These are phyloP conservation scores for Agrypnus murinus DNA, from an alignment of 2,888 invertebrate species.

Conservation along the genomic window DNA sequence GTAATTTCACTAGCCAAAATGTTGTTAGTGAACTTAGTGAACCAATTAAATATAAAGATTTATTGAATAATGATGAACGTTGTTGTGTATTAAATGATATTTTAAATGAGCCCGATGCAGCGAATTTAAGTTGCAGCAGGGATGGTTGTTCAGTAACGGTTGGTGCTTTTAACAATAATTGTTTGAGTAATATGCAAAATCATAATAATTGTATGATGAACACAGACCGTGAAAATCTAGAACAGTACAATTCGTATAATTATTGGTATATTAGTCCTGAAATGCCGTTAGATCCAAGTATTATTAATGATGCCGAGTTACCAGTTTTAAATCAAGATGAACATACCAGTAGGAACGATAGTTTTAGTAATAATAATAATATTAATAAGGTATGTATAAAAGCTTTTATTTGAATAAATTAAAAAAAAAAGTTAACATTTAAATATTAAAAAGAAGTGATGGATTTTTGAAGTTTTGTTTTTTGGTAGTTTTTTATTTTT, in stretches of 20 bases:
- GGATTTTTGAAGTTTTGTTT: too few relatives aligned
- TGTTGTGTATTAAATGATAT: conserved; percentile 31
- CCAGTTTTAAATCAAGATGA: not conserved
- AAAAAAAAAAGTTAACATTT: too few relatives aligned
- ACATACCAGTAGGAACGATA: too few relatives aligned
- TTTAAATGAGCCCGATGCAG: conserved; percentile 10
- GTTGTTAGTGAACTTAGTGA: conserved; percentile 11
- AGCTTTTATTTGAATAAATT: too few relatives aligned
- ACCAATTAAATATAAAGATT: conserved; percentile 22
- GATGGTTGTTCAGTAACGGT: conserved; percentile 8
- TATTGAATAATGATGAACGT: conserved; percentile 35
- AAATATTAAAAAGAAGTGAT: too few relatives aligned
- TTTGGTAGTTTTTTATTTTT: too few relatives aligned
- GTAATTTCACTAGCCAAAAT: conserved; percentile 16
- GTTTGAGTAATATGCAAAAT: conserved; percentile 32
- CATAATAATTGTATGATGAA: conserved; percentile 42
- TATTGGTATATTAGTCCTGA: conserved; percentile 75
- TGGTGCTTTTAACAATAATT: conserved; percentile 18
- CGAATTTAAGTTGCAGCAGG: not conserved
- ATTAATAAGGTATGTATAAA: too few relatives aligned
- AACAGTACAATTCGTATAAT: conserved; percentile 74
- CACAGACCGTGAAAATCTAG: conserved; percentile 66
- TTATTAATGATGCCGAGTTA: conserved; percentile 65
- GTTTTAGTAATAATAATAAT: too few relatives aligned
- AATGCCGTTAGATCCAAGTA: conserved; percentile 70